Base-by-base conservation (phyloP, 2,113 vertebrate genomes). In the sheep (Ovis aries) region DNA sequence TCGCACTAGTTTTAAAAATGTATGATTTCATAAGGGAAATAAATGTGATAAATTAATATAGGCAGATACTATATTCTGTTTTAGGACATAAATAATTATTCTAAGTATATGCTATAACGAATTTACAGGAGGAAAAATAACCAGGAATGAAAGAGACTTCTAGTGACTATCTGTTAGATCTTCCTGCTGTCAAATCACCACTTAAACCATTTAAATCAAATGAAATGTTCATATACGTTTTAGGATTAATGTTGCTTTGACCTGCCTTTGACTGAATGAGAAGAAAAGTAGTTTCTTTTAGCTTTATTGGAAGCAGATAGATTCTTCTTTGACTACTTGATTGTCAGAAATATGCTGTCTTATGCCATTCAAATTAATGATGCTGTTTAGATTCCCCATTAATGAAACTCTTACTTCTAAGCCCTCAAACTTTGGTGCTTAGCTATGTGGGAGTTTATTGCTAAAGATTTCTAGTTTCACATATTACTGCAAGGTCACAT, bases 121-220 rank as follows among this genome's bases (percentile, higher is more conserved):
- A n/a, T 95, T 94, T 80, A 62, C 55, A 36, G 82, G 74, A 78
- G 53, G 62, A 78, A 86, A 96, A 94, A 50, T 87, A 96, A 88
- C 64, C 50, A 78, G 62, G 90, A 90, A 84, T 74, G 29, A 4
- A 71, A 88, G 7, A 27, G 12, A 71, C 15, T 67, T 89, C 8
- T 59, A 77, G 55, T 43, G 25, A 84, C 29, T 89, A 7, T 57
- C n/a, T 93, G 3, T 86, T 87, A 77, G 21, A 96, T 45, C 80
- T 94, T 71, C 27, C 57, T 95, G 45, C 31, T 43, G 16, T 95
- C 40, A 78, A 50, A 33, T 85, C 45, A 90, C 3, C 31, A 55
- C 27, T 88, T 88, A 96, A 81, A 64, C 23, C 48, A 82, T 87
- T 27, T 53, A 88, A 87, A 78, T 90, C n/a, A 94, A 97, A 53